A percentile compares a stretch with the other conserved stretches of the same genome.
phyloP scores from a whole-genome alignment of 1,140 invertebrate species.

The Caenorhabditis briggsae region DNA sequence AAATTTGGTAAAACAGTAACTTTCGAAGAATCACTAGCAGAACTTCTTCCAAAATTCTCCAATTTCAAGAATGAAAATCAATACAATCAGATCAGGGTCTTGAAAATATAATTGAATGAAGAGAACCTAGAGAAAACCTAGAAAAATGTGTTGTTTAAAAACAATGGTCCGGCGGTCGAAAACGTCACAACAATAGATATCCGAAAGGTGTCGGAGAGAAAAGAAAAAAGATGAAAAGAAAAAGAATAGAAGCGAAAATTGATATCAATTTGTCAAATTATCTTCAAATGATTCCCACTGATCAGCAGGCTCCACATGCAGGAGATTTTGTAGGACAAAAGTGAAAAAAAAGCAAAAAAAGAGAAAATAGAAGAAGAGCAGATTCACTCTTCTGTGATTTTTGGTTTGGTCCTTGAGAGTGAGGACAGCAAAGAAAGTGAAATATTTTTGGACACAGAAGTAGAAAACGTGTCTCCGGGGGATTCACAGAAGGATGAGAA shows the following conservation, averaged over 20 bases:
- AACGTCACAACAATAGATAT: slow-evolving; percentile 21
- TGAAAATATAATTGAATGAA: not conserved
- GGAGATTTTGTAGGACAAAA: not conserved
- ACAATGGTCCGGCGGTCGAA: slow-evolving; percentile 2
- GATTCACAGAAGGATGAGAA: slow-evolving; percentile 1
- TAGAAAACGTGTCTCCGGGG: not conserved
- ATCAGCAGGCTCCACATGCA: not conserved
- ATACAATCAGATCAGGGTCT: too few species aligned
- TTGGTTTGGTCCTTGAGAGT: slow-evolving; percentile 41
- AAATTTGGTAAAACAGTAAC: too few species aligned
- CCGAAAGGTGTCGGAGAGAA: not conserved
- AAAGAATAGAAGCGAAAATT: not conserved
- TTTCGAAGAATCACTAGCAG: too few species aligned
- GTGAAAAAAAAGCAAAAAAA: slow-evolving; percentile 15
- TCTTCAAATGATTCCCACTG: not conserved
- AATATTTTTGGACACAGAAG: slow-evolving; percentile 23
- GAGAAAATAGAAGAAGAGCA: not conserved
- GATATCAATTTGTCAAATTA: slow-evolving; percentile 47
- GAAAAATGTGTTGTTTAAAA: slow-evolving; percentile 21
- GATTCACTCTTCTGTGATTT: not conserved
- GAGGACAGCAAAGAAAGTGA: slow-evolving; percentile 41
- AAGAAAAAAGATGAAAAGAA: not conserved
- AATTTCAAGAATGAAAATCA: too few species aligned
- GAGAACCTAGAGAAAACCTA: not conserved
- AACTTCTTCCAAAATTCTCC: too few species aligned